phyloP scores from a whole-genome alignment of 2,113 vertebrate species.

The Tricholaema leucomelas region DNA sequence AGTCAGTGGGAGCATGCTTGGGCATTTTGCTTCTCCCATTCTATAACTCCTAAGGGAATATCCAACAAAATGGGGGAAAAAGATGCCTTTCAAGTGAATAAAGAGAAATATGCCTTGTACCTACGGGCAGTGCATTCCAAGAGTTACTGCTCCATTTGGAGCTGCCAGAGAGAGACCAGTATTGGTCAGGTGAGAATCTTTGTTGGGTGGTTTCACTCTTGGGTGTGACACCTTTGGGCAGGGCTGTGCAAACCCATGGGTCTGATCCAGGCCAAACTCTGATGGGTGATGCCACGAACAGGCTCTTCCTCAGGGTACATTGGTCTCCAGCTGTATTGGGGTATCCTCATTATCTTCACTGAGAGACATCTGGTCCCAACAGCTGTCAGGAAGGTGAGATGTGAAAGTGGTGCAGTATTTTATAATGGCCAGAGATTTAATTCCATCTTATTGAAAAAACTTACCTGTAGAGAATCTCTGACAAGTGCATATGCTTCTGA shows the following conservation, averaged over 20 bases:
- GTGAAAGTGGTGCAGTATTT: neutral
- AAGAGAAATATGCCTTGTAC: neutral
- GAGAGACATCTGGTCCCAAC: neutral
- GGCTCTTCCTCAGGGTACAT: neutral
- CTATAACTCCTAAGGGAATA: neutral
- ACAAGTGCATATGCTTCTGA: neutral
- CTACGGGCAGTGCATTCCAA: neutral
- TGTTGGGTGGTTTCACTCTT: neutral
- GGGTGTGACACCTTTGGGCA: constrained; percentile 5
- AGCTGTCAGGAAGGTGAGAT: neutral
- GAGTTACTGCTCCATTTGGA: neutral
- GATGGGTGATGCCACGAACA: neutral
- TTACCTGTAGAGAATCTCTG: neutral
- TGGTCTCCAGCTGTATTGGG: fast-evolving
- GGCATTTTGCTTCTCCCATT: neutral
- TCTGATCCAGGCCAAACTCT: neutral
- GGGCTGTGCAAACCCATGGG: neutral
- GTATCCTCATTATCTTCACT: neutral
- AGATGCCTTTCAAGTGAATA: neutral
- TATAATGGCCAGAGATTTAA: neutral
- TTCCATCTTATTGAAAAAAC: neutral
- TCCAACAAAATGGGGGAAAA: neutral
- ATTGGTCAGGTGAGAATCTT: neutral
- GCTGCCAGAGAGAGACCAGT: neutral
- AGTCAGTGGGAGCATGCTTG: neutral